Conservation (phyloP, 2,113 vertebrate species). For the Girardinichthys multiradiatus region DNA sequence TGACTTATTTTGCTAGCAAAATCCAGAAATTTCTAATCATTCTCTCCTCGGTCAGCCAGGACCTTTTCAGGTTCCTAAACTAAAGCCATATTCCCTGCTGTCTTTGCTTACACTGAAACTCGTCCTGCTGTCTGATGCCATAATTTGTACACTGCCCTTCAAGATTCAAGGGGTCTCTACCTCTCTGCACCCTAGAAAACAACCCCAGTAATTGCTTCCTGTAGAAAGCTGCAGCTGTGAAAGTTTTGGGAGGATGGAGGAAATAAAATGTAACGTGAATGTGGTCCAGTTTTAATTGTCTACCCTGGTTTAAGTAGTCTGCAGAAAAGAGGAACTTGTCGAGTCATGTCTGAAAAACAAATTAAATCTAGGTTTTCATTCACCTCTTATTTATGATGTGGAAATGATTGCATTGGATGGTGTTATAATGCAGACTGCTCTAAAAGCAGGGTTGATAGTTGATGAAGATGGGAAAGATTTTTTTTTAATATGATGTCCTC, state of each 20-base stretch:
- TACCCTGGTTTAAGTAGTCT: slow-evolving; percentile 51
- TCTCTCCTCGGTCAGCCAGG: slow-evolving; percentile 4
- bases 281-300: slow-evolving; percentile 31
- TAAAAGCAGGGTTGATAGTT: slow-evolving; percentile 52
- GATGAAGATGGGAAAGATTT: slow-evolving; percentile 32
- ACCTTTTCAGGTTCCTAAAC: slow-evolving; percentile 36
- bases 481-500: slow-evolving; percentile 75
- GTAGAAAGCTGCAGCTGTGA: slow-evolving; percentile 8
- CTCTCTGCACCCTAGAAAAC: slow-evolving; percentile 50
- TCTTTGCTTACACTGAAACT: slow-evolving; percentile 60
- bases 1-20: not conserved
- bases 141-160: slow-evolving; percentile 32
- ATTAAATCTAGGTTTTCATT: not conserved
- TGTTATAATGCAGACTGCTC: slow-evolving; percentile 39
- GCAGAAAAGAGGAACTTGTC: not conserved
- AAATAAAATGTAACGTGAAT: slow-evolving; percentile 30
- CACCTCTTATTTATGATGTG: not conserved
- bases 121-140: slow-evolving; percentile 52
- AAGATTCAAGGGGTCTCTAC: slow-evolving; percentile 62
- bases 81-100: slow-evolving; percentile 66
- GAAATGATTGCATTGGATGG: not conserved
- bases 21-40: not conserved
- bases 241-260: slow-evolving; percentile 34
- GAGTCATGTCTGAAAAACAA: not conserved
- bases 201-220: slow-evolving; percentile 10